These are phyloP conservation scores for Cyanoderma ruficeps DNA, from an alignment of 2,113 vertebrate species.

Conservation along the genomic window DNA sequence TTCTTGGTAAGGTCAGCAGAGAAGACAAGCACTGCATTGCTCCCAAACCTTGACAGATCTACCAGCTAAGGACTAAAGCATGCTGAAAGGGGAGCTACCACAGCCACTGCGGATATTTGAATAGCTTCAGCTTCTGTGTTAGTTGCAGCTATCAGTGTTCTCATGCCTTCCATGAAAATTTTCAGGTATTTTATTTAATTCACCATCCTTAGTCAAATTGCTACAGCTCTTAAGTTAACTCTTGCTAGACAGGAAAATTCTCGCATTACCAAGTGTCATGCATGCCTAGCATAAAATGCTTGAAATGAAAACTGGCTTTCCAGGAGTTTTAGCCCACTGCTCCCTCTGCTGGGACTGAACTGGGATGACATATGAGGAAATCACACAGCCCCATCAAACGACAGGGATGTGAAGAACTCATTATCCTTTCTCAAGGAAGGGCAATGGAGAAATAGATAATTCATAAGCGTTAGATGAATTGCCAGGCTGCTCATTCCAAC, in stretches of 20 bases:
- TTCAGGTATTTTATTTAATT: neutral
- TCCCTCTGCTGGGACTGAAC: constrained; percentile 66
- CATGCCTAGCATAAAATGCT: neutral
- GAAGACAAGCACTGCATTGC: neutral
- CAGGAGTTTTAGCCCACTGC: constrained; percentile 47
- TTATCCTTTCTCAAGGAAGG: constrained; percentile 18
- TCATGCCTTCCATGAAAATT: neutral
- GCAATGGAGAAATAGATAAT: constrained; percentile 10
- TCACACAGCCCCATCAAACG: neutral
- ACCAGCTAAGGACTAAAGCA: neutral
- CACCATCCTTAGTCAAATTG: neutral
- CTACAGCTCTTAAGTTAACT: neutral
- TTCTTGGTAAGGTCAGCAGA: neutral
- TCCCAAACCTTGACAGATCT: neutral
- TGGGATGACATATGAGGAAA: constrained; percentile 5
- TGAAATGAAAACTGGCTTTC: neutral
- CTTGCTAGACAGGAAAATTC: neutral
- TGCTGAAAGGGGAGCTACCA: neutral
- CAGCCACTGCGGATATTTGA: neutral
- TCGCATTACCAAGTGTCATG: neutral
- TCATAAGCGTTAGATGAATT: neutral
- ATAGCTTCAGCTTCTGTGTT: neutral
- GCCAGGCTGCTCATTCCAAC: constrained; percentile 11
- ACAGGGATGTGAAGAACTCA: neutral
- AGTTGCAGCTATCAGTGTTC: neutral